These are phyloP conservation scores for Tetraodon nigroviridis DNA, from an alignment of 2,113 vertebrate species.

Conservation along the genomic window DNA sequence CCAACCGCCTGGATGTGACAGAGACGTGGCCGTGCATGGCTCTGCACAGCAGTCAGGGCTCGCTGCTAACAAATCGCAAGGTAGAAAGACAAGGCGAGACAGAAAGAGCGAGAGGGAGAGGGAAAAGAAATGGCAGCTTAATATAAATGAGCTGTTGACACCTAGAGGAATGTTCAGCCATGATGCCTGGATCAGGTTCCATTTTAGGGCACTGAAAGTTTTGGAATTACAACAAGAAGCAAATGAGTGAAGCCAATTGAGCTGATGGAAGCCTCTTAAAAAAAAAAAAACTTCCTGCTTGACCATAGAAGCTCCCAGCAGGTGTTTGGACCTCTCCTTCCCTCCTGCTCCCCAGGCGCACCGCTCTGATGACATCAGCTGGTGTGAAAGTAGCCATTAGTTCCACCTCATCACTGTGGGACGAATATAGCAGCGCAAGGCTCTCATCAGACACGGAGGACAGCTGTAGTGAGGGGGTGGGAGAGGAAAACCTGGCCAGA, in stretches of 20 bases:
- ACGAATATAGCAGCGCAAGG: conserved; percentile 67
- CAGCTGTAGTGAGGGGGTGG: conserved; percentile 67
- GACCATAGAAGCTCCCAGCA: conserved; percentile 48
- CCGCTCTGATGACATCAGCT: conserved; percentile 69
- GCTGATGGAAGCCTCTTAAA: conserved; percentile 13
- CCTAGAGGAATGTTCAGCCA: not conserved
- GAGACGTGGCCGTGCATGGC: conserved; percentile 54
- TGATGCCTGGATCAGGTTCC: not conserved
- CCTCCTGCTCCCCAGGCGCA: conserved; percentile 39
- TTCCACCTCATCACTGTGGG: conserved; percentile 72
- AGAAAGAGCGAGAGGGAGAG: conserved; percentile 4
- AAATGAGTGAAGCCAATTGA: not conserved
- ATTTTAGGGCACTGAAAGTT: not conserved
- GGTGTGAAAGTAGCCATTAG: conserved; percentile 70
- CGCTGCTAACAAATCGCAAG: conserved; percentile 53
- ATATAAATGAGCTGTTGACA: not conserved
- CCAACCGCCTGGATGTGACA: conserved; percentile 60
- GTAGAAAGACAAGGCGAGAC: conserved; percentile 22
- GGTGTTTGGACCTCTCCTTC: conserved; percentile 29
- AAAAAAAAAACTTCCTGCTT: conserved; percentile 15
- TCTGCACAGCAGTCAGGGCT: conserved; percentile 44
- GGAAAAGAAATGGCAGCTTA: conserved; percentile 12
- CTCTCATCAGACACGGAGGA: conserved; percentile 65
- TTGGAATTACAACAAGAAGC: not conserved
- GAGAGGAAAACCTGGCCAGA: conserved; percentile 65